Percentiles rank a stretch among this genome's conserved stretches.
Evolutionary conservation across 2,888 invertebrate species (phyloP).

Genomic region (Clistopyga incitator): DNA sequence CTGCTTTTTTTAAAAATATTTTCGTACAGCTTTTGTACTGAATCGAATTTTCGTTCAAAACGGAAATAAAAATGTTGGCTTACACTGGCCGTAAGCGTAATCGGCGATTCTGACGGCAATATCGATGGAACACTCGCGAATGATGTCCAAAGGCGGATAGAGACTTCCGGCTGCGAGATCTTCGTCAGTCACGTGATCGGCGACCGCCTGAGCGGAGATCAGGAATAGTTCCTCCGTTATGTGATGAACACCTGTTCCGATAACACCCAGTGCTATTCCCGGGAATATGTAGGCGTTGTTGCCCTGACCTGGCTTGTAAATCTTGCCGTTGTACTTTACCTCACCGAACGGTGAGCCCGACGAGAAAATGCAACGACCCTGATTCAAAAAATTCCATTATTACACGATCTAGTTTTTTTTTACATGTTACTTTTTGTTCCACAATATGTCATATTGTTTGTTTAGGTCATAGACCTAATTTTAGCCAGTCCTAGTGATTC

Average conservation of each 20-base stretch:
- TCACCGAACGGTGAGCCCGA: constrained; percentile 98
- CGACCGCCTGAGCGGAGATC: constrained; percentile 95
- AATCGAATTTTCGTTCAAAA: too few species aligned
- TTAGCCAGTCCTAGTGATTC: too few species aligned
- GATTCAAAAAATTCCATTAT: constrained; percentile 70
- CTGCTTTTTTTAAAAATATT: too few species aligned
- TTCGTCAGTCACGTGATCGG: constrained; percentile 92
- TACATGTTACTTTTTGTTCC: too few species aligned
- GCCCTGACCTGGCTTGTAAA: constrained; percentile 96
- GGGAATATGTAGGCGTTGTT: constrained; percentile 99
- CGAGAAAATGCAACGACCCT: constrained; percentile 97
- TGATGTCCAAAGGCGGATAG: constrained; percentile 94
- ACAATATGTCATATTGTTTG: too few species aligned
- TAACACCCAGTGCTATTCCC: constrained; percentile 97
- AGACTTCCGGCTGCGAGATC: constrained; percentile 95
- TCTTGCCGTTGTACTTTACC: constrained; percentile 91
- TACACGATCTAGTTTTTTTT: neutral
- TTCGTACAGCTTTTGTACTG: too few species aligned
- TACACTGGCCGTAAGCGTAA: constrained; percentile 95
- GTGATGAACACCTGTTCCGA: constrained; percentile 95
- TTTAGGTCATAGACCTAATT: too few species aligned
- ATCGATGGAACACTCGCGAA: constrained; percentile 94
- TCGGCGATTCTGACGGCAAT: constrained; percentile 95
- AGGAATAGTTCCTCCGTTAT: constrained; percentile 97
- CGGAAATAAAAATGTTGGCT: constrained; percentile 66